These are phyloP conservation scores for Eulacestoma nigropectus DNA, from an alignment of 2,113 vertebrate species.

Conservation along the genomic window DNA sequence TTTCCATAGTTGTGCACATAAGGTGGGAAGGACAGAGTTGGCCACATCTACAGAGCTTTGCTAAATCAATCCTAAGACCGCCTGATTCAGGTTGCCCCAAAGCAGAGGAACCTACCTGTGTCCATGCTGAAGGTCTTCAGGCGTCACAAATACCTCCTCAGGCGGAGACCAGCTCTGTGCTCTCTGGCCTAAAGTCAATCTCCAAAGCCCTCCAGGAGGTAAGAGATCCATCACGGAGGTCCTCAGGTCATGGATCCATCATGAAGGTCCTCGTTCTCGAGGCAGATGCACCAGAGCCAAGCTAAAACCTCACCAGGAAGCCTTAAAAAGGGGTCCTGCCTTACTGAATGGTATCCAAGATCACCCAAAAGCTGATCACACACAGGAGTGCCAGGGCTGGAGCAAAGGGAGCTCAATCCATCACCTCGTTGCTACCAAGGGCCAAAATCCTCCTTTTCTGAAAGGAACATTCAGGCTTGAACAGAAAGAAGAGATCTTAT, in stretches of 20 bases:
- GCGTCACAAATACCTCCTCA: neutral
- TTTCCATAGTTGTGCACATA: neutral
- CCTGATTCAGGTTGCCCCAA: neutral
- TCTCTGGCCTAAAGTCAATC: neutral
- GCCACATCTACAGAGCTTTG: neutral
- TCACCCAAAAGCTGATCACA: neutral
- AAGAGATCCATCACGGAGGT: neutral
- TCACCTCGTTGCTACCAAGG: neutral
- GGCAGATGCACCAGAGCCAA: neutral
- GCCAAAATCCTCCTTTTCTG: neutral
- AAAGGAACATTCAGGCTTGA: neutral
- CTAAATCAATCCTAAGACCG: neutral
- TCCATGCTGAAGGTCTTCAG: neutral
- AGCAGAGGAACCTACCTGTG: neutral
- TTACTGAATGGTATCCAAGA: neutral
- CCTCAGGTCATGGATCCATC: neutral
- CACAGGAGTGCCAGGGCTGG: accelerated
- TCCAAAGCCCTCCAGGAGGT: neutral
- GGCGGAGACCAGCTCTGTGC: neutral
- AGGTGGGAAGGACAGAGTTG: neutral
- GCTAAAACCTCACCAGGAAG: neutral
- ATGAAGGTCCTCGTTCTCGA: neutral
- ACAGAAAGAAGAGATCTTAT: neutral
- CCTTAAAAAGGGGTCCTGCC: neutral
- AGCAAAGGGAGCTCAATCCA: neutral